A percentile compares a stretch with the other conserved stretches of the same genome.
phyloP scores from a whole-genome alignment of 2,113 vertebrate genomes.

The Xerus inauris region DNA sequence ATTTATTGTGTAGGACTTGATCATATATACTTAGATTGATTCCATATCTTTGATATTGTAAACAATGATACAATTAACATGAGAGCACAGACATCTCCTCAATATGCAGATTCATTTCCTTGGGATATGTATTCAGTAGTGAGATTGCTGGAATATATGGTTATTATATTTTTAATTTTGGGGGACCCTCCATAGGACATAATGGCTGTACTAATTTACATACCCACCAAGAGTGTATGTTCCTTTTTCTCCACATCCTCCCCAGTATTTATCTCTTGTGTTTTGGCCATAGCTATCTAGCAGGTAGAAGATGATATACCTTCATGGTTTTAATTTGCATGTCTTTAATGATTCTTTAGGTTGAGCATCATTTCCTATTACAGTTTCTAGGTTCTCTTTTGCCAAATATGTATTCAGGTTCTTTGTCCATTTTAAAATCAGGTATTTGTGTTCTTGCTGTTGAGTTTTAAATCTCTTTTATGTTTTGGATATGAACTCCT shows the following conservation, averaged over 20 bases:
- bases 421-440: neutral
- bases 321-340: neutral
- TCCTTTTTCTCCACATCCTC: neutral
- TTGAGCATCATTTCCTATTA: neutral
- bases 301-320: neutral
- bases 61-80: neutral
- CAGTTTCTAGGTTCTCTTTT: neutral
- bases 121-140: neutral
- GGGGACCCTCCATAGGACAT: neutral
- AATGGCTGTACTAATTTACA: neutral
- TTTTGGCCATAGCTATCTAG: neutral
- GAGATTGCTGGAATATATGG: neutral
- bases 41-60: neutral
- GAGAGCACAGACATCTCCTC: neutral
- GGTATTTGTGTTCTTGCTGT: neutral
- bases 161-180: neutral
- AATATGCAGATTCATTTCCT: too few species aligned
- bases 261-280: neutral
- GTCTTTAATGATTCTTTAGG: neutral
- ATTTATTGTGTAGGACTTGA: neutral
- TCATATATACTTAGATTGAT: neutral
- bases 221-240: neutral
- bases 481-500: neutral
- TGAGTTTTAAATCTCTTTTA: neutral
- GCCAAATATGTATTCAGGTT: neutral